phyloP scores from a whole-genome alignment of 2,113 vertebrate species.

The Miniopterus natalensis region DNA sequence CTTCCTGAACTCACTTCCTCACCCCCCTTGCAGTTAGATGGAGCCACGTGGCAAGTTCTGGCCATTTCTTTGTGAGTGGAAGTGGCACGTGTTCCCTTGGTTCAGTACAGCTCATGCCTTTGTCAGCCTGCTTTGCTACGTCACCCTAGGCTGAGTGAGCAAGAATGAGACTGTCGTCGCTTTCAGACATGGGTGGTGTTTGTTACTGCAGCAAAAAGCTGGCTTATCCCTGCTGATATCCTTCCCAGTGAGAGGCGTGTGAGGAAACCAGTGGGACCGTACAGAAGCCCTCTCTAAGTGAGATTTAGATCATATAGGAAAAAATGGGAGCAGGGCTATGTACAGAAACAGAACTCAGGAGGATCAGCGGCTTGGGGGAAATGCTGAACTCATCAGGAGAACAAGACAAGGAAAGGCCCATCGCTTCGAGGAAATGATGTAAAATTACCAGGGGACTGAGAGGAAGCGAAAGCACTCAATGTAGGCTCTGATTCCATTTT shows the following conservation, averaged over 20 bases:
- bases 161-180: neutral
- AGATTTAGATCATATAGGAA: neutral
- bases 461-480: neutral
- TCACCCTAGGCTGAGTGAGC: neutral
- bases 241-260: neutral
- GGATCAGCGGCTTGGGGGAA: neutral
- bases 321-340: neutral
- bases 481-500: neutral
- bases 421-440: neutral
- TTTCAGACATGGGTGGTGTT: neutral
- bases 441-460: neutral
- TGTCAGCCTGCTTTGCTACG: neutral
- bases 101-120: neutral
- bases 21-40: rapidly evolving
- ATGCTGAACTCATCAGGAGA: neutral
- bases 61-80: too few relatives aligned
- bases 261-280: neutral
- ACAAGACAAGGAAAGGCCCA: neutral
- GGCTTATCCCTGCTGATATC: neutral
- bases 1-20: neutral
- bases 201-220: neutral
- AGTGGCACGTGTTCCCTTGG: rapidly evolving
- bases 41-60: neutral
- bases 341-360: neutral
- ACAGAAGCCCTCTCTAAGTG: neutral